Base-by-base conservation (phyloP, 1,140 invertebrate genomes). In the Leptopilina boulardi region DNA sequence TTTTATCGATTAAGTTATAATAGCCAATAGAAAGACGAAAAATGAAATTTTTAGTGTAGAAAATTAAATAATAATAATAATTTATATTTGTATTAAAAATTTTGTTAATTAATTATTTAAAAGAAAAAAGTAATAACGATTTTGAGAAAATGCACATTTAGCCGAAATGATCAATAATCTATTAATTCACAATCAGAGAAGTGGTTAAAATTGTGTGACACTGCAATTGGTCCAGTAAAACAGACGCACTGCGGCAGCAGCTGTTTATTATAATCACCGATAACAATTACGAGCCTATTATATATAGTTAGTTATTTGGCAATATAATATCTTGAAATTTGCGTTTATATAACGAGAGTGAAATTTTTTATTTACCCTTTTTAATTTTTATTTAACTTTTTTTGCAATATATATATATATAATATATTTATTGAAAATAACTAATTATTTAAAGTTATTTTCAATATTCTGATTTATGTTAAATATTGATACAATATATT, bases 311-410 rank as follows among this genome's bases (percentile, higher is more conserved):
- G 21, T 66, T 66, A 66, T 66, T 23, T 66, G 11, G 44, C 79
- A 81, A 80, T n/a, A n/a, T 81, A 80, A 76, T 79, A 73, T 78
- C 47, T 51, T 6, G 47, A 51, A 42, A 51, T 51, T 70, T 70
- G 74, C 74, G 54, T 54, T 26, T 30, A 66, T 56, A 56, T 34
- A 34, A 74, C 38, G 38, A 34, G 21, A 42, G 30, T 18, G 23
- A 34, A 54, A 54, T 23, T n/a, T 19, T 54, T 23, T 23, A n/a
- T n/a, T n/a, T 2, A 23, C 54, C 10, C 21, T 23, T 18, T 56
- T 1, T 1, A 11, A 42, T 11, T 42, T 42, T 42, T n/a, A n/a
- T n/a, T n/a, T n/a, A n/a, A n/a, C n/a, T n/a, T n/a, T n/a, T n/a
- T n/a, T n/a, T n/a, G n/a, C n/a, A n/a, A n/a, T n/a, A n/a, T n/a